phyloP scores from a whole-genome alignment of 2,113 vertebrate species.

The Heteronetta atricapilla region DNA sequence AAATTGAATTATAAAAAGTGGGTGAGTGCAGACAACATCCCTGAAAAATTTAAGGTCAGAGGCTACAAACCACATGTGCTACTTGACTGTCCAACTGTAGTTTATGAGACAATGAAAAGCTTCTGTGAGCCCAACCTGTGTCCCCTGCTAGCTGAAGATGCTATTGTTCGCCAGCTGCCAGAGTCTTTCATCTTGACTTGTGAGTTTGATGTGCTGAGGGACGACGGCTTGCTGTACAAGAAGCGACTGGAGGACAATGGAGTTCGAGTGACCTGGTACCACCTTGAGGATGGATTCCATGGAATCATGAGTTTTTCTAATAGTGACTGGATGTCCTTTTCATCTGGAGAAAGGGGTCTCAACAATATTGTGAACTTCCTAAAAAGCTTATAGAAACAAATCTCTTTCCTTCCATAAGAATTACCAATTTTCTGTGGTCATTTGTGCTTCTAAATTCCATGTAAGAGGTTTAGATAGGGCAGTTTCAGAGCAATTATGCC shows the following conservation, averaged over 20 bases:
- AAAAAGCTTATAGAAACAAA: slow-evolving; percentile 52
- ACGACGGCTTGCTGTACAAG: slow-evolving; percentile 84
- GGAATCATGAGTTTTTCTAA: slow-evolving; percentile 73
- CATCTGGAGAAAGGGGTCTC: slow-evolving; percentile 69
- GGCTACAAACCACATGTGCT: slow-evolving; percentile 25
- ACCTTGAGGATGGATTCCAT: slow-evolving; percentile 83
- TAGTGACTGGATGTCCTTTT: slow-evolving; percentile 66
- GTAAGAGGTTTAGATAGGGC: background rate
- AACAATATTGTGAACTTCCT: slow-evolving; percentile 74
- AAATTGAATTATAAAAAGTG: slow-evolving; percentile 75
- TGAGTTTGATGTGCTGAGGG: slow-evolving; percentile 83
- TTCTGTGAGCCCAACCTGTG: slow-evolving; percentile 68
- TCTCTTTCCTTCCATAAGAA: background rate
- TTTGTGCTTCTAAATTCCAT: background rate
- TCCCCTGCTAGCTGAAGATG: slow-evolving; percentile 78
- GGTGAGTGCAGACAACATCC: slow-evolving; percentile 80
- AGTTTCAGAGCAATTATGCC: background rate
- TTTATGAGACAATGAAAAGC: slow-evolving; percentile 61
- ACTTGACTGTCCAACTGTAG: slow-evolving; percentile 58
- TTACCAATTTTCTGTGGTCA: background rate
- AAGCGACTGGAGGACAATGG: slow-evolving; percentile 82
- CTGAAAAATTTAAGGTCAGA: slow-evolving; percentile 70
- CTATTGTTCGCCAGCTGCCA: slow-evolving; percentile 65
- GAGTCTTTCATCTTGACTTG: slow-evolving; percentile 86
- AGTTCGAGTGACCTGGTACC: slow-evolving; percentile 79